Evolutionary conservation across 2,113 vertebrate genomes (phyloP).

Genomic region (Cisticola juncidis): DNA sequence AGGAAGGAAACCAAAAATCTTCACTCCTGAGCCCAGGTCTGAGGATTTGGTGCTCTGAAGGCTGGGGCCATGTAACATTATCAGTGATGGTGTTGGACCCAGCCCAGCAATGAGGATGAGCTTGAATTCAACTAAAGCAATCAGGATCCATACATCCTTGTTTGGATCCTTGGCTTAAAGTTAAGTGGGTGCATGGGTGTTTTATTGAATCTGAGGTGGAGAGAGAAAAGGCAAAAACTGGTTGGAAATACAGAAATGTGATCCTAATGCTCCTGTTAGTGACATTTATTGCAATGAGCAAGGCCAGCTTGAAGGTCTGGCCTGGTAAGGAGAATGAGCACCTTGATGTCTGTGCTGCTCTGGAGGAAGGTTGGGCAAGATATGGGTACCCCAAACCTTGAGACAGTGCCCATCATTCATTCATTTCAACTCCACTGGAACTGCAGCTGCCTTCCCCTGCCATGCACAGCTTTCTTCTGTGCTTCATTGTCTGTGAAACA

Average conservation of each 20-base stretch:
- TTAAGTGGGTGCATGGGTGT: not conserved
- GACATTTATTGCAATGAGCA: not conserved
- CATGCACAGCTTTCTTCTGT: not conserved
- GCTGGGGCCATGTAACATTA: fast-evolving
- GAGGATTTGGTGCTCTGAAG: not conserved
- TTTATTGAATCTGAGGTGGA: not conserved
- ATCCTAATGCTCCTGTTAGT: not conserved
- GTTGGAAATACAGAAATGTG: not conserved
- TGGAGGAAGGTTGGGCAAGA: not conserved
- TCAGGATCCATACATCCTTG: not conserved
- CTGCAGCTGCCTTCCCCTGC: not conserved
- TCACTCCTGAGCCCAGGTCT: not conserved
- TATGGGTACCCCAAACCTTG: not conserved
- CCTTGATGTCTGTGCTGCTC: not conserved
- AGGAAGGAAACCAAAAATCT: not conserved
- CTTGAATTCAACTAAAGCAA: not conserved
- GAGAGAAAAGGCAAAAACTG: not conserved
- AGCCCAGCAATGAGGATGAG: not conserved
- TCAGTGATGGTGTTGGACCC: not conserved
- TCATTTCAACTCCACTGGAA: not conserved
- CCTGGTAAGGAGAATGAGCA: not conserved
- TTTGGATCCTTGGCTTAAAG: too few relatives aligned
- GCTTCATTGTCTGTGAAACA: not conserved
- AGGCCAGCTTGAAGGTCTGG: not conserved
- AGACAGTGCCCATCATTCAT: not conserved